Conservation (phyloP, 2,797 vertebrate species). For the Podarcis siculus region DNA sequence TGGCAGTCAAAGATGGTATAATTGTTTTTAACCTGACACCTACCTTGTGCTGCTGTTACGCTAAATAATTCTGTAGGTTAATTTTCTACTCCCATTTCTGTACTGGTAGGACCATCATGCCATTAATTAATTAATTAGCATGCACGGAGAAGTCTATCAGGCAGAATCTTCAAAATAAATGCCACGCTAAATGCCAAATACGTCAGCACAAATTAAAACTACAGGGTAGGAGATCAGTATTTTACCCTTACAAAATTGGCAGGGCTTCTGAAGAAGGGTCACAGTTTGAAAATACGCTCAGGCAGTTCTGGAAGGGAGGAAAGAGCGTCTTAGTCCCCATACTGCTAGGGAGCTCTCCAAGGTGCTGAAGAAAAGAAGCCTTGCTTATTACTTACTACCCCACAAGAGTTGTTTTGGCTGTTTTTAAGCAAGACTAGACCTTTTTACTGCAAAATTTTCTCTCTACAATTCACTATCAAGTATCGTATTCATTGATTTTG, state of each 20-base stretch:
- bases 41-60: neutral
- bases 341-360: neutral
- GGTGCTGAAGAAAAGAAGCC: neutral
- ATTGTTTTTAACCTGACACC: conserved; percentile 5
- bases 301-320: conserved; percentile 29
- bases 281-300: conserved; percentile 42
- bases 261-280: conserved; percentile 33
- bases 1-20: neutral
- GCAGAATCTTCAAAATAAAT: conserved; percentile 11
- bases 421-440: neutral
- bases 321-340: neutral
- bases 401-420: neutral
- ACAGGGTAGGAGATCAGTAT: neutral
- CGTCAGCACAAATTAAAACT: conserved; percentile 17
- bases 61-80: conserved; percentile 1
- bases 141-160: neutral
- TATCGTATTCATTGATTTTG: conserved; percentile 31
- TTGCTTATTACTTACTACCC: neutral
- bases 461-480: conserved; percentile 61
- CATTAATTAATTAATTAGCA: conserved; percentile 10
- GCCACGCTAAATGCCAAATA: neutral
- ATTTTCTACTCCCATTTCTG: neutral
- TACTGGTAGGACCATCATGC: neutral
- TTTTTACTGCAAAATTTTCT: conserved; percentile 54
- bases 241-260: conserved; percentile 30